A percentile compares a stretch with the other conserved stretches of the same genome.
phyloP scores from a whole-genome alignment of 2,113 vertebrate species.

The Polypterus senegalus region DNA sequence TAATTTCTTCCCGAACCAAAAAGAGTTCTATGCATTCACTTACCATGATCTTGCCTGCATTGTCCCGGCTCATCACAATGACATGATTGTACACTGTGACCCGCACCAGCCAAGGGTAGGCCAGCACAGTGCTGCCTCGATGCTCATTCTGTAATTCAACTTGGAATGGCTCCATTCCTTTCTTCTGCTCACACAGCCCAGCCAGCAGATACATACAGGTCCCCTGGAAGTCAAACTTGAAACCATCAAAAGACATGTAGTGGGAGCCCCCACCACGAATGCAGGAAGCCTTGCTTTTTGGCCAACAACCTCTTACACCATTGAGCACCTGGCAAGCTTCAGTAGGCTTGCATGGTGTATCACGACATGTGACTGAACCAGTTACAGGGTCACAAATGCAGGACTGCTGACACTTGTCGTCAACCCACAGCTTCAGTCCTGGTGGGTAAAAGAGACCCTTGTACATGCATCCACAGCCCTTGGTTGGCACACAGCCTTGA shows the following conservation, averaged over 20 bases:
- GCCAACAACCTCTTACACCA: neutral
- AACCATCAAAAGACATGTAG: neutral
- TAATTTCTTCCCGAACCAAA: no score
- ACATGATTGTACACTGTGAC: neutral
- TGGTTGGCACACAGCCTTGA: constrained; percentile 19
- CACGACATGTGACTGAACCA: constrained; percentile 17
- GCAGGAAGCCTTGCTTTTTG: neutral
- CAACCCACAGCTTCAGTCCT: constrained; percentile 34
- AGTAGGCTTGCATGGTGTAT: constrained; percentile 16
- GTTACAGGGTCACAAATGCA: constrained; percentile 25
- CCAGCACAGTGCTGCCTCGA: neutral
- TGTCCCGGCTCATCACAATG: neutral
- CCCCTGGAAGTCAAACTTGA: constrained; percentile 1
- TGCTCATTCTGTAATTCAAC: neutral
- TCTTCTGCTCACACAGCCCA: neutral
- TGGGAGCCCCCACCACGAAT: constrained; percentile 9
- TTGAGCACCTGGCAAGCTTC: neutral
- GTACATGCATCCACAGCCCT: constrained; percentile 29
- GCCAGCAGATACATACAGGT: constrained; percentile 1
- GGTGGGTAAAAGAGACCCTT: constrained; percentile 19
- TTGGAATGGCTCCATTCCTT: neutral
- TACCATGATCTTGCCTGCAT: constrained; percentile 5
- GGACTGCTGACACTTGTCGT: constrained; percentile 22
- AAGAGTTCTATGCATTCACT: neutral
- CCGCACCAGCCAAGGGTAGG: neutral